These are phyloP conservation scores for Coreius guichenoti DNA, from an alignment of 2,797 vertebrate genomes.

Conservation along the genomic window DNA sequence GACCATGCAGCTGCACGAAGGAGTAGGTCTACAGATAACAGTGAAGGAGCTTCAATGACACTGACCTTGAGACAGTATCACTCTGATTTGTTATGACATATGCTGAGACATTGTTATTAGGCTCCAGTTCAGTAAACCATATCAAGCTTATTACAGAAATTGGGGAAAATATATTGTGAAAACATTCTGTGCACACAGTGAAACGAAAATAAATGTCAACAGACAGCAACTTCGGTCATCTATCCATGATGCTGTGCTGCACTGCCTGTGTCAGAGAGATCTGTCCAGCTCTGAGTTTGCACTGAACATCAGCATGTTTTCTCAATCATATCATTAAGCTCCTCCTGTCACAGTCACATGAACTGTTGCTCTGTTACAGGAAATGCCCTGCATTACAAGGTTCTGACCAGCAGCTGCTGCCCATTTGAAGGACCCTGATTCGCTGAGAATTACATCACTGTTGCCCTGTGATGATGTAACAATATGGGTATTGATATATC, in stretches of 20 bases:
- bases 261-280: constrained; percentile 55
- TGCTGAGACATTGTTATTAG: not conserved
- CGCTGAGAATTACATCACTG: not conserved
- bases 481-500: not conserved
- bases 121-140: not conserved
- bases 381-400: constrained; percentile 62
- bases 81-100: not conserved
- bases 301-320: constrained; percentile 9
- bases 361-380: constrained; percentile 61
- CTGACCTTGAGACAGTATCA: not conserved
- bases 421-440: not conserved
- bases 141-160: not conserved
- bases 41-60: not conserved
- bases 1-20: not conserved
- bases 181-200: not conserved
- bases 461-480: not conserved
- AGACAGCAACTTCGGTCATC: constrained; percentile 80
- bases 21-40: not conserved
- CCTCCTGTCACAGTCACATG: not conserved
- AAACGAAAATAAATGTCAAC: not conserved
- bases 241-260: constrained; percentile 83
- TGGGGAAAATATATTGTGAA: not conserved
- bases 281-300: constrained; percentile 22
- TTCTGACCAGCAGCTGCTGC: constrained; percentile 71
- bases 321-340: constrained; percentile 1